phyloP scores from a whole-genome alignment of 2,113 vertebrate species.

The Caracal caracal region DNA sequence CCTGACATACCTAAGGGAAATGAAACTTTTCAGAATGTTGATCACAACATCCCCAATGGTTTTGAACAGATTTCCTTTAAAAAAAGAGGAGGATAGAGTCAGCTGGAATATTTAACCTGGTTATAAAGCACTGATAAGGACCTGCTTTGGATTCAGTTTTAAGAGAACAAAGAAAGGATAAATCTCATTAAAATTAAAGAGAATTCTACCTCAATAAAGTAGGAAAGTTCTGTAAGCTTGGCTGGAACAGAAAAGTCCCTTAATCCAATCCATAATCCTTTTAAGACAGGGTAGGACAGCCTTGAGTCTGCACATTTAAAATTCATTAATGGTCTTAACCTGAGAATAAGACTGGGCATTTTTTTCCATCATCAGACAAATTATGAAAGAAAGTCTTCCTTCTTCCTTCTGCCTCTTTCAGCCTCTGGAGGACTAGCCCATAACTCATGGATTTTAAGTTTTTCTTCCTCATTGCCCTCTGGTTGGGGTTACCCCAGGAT shows the following conservation, averaged over 20 bases:
- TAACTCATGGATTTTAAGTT: neutral
- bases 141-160: conserved; percentile 16
- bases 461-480: neutral
- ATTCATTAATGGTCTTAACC: conserved; percentile 50
- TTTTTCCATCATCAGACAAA: neutral
- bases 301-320: conserved; percentile 39
- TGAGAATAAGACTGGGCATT: neutral
- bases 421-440: neutral
- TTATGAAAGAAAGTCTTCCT: neutral
- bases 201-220: conserved; percentile 44
- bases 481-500: neutral
- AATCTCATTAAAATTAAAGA: conserved; percentile 62
- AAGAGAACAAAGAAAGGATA: conserved; percentile 65
- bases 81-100: neutral
- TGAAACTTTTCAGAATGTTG: conserved; percentile 33
- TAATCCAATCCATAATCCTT: conserved; percentile 60
- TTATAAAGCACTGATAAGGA: neutral
- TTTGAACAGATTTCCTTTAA: conserved; percentile 12
- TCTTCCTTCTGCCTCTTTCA: neutral
- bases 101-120: neutral
- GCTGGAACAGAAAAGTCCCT: conserved; percentile 64
- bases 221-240: conserved; percentile 55
- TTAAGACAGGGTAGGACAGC: conserved; percentile 12
- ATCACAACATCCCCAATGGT: neutral
- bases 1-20: neutral